Conservation (phyloP, 1,140 invertebrate species). For the Andricus grossulariae region DNA sequence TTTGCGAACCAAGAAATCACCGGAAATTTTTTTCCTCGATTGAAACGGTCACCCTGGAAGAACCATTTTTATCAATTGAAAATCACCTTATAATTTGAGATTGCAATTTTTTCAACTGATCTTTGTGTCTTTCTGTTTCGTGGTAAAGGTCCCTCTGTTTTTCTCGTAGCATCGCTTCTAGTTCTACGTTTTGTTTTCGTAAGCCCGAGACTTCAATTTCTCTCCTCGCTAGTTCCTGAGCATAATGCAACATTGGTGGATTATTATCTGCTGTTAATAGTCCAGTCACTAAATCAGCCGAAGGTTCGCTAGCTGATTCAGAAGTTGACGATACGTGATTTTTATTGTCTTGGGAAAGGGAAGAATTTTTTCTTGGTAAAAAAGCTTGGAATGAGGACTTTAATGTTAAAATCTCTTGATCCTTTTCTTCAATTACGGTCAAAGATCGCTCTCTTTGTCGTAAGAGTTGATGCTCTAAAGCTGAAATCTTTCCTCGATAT, state of each 20-base stretch:
- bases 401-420: constrained; percentile 84
- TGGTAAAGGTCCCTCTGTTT: constrained; percentile 78
- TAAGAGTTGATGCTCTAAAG: constrained; percentile 85
- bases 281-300: constrained; percentile 64
- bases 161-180: constrained; percentile 83
- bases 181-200: constrained; percentile 82
- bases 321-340: constrained; percentile 7
- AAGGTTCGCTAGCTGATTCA: constrained; percentile 45
- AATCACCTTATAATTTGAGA: constrained; percentile 73
- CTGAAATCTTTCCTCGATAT: constrained; percentile 77
- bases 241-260: constrained; percentile 88
- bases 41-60: no score
- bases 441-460: constrained; percentile 88
- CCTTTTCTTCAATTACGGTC: constrained; percentile 86
- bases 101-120: constrained; percentile 77
- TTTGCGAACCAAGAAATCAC: no score
- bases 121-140: constrained; percentile 78
- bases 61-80: constrained; percentile 22
- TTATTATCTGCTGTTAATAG: constrained; percentile 73
- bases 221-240: constrained; percentile 87
- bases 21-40: no score
- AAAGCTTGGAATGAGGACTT: constrained; percentile 79
- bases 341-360: constrained; percentile 36
- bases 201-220: constrained; percentile 87
- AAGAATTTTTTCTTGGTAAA: constrained; percentile 64